These are phyloP conservation scores for Herpailurus yagouaroundi DNA, from an alignment of 2,113 vertebrate genomes.

Conservation along the genomic window DNA sequence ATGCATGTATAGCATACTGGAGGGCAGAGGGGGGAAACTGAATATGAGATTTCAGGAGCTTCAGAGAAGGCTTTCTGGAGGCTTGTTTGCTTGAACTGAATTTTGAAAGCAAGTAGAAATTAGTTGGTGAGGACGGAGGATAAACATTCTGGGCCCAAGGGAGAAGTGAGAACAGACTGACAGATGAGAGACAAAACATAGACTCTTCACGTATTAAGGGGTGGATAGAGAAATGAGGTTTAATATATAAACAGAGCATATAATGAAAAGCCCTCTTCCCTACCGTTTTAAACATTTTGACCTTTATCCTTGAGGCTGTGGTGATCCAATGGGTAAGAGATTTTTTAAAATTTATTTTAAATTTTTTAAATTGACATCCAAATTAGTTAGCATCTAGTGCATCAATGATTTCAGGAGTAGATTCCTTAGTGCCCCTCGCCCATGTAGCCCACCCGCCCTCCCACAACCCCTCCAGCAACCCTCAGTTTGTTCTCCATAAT, in stretches of 20 bases:
- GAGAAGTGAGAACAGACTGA: not conserved
- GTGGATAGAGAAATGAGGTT: not conserved
- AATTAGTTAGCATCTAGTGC: too few relatives aligned
- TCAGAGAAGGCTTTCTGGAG: not conserved
- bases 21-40: not conserved
- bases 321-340: not conserved
- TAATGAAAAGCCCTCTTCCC: not conserved
- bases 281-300: not conserved
- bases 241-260: not conserved
- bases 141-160: not conserved
- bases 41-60: not conserved
- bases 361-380: too few relatives aligned
- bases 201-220: not conserved
- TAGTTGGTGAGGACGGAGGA: not conserved
- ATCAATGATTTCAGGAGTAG: too few relatives aligned
- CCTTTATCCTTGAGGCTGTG: not conserved
- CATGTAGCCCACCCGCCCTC: too few relatives aligned
- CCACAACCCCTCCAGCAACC: too few relatives aligned
- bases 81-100: not conserved
- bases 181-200: not conserved
- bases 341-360: too few relatives aligned
- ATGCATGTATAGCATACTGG: not conserved
- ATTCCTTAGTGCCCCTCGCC: too few relatives aligned
- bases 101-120: not conserved
- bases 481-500: too few relatives aligned